Evolutionary conservation across 2,113 vertebrate species (phyloP).

Genomic region (Diadophis punctatus): DNA sequence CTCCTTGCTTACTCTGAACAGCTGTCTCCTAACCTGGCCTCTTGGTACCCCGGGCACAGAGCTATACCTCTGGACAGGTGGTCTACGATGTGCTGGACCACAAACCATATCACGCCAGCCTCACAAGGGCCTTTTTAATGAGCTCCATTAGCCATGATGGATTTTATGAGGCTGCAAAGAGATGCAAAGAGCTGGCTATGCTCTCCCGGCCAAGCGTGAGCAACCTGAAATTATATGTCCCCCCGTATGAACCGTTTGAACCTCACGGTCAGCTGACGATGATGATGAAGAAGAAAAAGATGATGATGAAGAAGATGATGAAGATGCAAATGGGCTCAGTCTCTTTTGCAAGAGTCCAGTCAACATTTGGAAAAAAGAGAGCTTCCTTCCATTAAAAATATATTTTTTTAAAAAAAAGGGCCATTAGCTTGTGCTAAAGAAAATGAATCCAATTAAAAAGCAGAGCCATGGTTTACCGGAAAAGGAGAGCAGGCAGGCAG

Average conservation of each 20-base stretch:
- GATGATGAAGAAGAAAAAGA: too few relatives aligned
- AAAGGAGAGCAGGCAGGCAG: not conserved
- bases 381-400: constrained; percentile 12
- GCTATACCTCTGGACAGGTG: not conserved
- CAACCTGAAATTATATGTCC: not conserved
- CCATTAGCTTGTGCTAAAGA: not conserved
- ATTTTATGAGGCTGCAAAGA: not conserved
- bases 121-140: not conserved
- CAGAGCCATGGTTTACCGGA: not conserved
- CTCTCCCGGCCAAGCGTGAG: not conserved
- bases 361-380: not conserved
- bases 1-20: not conserved
- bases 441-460: constrained; percentile 3
- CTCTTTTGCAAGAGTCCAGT: not conserved
- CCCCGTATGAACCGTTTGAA: not conserved
- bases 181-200: not conserved
- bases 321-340: not conserved
- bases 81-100: not conserved
- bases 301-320: too few relatives aligned
- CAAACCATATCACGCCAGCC: not conserved
- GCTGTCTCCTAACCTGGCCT: not conserved
- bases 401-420: too few relatives aligned
- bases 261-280: not conserved
- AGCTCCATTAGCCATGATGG: not conserved
- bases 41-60: not conserved